Evolutionary conservation across 2,113 vertebrate species (phyloP).

Genomic region (Pedetes capensis): DNA sequence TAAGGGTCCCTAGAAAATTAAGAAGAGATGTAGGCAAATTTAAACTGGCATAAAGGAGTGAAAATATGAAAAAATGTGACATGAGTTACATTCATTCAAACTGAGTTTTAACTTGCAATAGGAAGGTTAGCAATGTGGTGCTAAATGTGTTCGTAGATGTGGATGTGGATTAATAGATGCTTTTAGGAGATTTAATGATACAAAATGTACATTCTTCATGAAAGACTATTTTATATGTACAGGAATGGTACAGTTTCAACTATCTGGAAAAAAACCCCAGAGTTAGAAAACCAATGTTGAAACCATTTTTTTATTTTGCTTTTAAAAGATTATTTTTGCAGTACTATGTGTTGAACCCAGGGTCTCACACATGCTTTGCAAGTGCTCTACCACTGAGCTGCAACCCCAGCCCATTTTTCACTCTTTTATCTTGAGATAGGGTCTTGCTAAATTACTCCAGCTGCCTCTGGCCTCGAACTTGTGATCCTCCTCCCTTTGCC

Average conservation of each 20-base stretch:
- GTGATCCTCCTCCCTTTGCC: no score
- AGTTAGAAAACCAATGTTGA: not conserved
- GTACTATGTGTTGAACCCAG: no score
- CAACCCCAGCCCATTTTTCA: no score
- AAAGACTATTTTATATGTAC: not conserved
- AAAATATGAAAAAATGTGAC: not conserved
- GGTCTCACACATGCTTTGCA: no score
- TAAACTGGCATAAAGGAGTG: not conserved
- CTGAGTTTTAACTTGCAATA: constrained; percentile 1
- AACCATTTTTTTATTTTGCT: not conserved
- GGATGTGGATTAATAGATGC: not conserved
- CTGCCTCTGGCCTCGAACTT: no score
- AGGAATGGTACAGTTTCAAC: not conserved
- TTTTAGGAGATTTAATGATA: not conserved
- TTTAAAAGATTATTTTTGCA: no score
- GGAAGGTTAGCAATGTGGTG: not conserved
- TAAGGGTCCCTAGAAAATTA: constrained; percentile 91
- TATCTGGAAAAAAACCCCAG: not conserved
- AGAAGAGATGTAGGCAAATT: not conserved
- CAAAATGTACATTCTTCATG: not conserved
- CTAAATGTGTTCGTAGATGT: not conserved
- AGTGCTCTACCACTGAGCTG: no score
- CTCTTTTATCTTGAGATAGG: no score
- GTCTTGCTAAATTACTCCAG: no score
- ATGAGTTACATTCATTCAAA: not conserved